These are phyloP conservation scores for Camponotus fellah DNA, from an alignment of 2,888 invertebrate genomes.

Conservation along the genomic window DNA sequence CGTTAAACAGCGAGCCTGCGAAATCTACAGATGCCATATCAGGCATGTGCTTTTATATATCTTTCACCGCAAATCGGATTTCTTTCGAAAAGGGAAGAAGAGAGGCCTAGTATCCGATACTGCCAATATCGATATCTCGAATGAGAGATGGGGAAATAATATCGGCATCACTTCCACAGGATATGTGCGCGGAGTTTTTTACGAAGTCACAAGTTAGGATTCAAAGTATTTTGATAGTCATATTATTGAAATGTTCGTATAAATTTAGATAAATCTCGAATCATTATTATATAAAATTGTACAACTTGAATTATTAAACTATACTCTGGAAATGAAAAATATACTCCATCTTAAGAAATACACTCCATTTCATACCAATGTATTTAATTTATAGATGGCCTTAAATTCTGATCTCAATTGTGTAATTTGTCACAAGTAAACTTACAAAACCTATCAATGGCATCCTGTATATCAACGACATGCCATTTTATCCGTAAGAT, in stretches of 20 bases:
- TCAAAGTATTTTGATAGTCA: conserved; percentile 1
- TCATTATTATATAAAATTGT: background rate
- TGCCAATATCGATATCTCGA: conserved; percentile 48
- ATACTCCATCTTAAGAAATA: background rate
- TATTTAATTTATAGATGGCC: background rate
- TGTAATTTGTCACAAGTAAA: background rate
- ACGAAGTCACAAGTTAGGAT: conserved; percentile 5
- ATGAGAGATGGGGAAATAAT: conserved; percentile 33
- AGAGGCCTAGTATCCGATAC: conserved; percentile 39
- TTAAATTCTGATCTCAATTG: conserved; percentile 3
- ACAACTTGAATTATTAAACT: background rate
- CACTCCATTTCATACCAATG: background rate
- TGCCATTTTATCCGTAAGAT: conserved; percentile 8
- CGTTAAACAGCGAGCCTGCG: conserved; percentile 33
- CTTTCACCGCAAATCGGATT: conserved; percentile 43
- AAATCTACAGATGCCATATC: conserved; percentile 27
- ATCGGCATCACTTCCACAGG: conserved; percentile 25
- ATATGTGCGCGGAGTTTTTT: background rate
- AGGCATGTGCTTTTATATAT: conserved; percentile 22
- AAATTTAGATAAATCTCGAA: background rate
- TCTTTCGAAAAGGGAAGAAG: conserved; percentile 39
- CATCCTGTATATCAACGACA: conserved; percentile 2
- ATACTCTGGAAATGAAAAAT: background rate
- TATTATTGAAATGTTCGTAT: background rate
- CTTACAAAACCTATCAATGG: background rate